Base-by-base conservation (phyloP, 2,797 vertebrate species). In the Propithecus perrieri region DNA sequence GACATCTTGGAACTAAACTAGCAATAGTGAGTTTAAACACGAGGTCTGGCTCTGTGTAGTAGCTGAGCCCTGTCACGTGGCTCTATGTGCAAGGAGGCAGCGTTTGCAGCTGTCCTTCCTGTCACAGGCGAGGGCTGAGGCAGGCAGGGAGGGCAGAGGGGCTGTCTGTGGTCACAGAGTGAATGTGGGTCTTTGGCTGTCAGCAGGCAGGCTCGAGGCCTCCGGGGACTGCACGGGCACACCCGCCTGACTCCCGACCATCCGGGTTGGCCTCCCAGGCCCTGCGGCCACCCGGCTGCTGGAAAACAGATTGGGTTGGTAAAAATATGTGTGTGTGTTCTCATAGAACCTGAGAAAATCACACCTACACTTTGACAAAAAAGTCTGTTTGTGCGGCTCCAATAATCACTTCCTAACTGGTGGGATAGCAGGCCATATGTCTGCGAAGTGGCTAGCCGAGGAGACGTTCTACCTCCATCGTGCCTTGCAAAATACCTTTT, bases 281-380 rank as follows among this genome's bases (percentile, higher is more conserved):
- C 98, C 98, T 80, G 97, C 33, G 97, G 98, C 98, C 98, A 98
- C 97, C 97, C 94, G 97, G 96, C 98, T 98, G 96, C 97, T 97
- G 96, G 97, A 97, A 98, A 98, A 98, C 98, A 99, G 98, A 98
- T 99, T 98, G 98, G 92, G 76, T 97, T 98, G 98, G 98, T 98
- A 98, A 98, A 98, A 99, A 98, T 98, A 98, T 95, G 98, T 98
- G 98, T 97, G 98, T 97, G 89, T 98, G 97, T 99, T 99, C 98
- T 99, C 98, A 97, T 97, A 96, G 98, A 99, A 98, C 98, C 98
- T 98, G 99, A 98, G 98, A 99, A 98, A 98, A 98, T 99, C 98
- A 98, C 98, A 99, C 98, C 98, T 99, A 98, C 97, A 97, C 97
- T 98, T 98, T 98, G 98, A 98, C 98, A 98, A 98, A 98, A 98